Evolutionary conservation across 2,113 vertebrate species (phyloP).

Genomic region (Lutjanus erythropterus): DNA sequence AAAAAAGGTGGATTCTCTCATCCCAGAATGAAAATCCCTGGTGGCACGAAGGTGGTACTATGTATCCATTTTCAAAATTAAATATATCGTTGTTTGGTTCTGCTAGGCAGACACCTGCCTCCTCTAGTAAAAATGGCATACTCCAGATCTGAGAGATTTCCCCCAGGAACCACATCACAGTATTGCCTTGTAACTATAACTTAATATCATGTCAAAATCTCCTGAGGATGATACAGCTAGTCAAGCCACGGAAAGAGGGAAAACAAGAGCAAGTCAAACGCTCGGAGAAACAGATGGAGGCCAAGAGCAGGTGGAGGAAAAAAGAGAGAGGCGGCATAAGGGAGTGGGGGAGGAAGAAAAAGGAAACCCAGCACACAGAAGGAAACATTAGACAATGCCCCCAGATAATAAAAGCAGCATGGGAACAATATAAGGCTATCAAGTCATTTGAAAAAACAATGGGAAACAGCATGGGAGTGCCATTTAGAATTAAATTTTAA

Average conservation of each 20-base stretch:
- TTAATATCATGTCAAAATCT: conserved; percentile 94
- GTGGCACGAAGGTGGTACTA: conserved; percentile 84
- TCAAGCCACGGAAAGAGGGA: conserved; percentile 81
- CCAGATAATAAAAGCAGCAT: conserved; percentile 86
- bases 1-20: conserved; percentile 70
- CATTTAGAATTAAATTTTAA: conserved; percentile 88
- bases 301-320: conserved; percentile 49
- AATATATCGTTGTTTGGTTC: conserved; percentile 91
- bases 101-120: conserved; percentile 89
- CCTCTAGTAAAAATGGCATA: conserved; percentile 87
- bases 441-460: conserved; percentile 91
- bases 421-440: conserved; percentile 87
- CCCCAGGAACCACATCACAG: conserved; percentile 88
- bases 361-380: conserved; percentile 46
- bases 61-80: conserved; percentile 91
- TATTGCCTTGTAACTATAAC: conserved; percentile 92
- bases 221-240: conserved; percentile 89
- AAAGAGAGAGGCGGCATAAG: conserved; percentile 10
- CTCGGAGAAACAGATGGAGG: conserved; percentile 63
- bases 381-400: conserved; percentile 83
- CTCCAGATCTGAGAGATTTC: conserved; percentile 90
- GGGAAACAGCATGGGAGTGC: conserved; percentile 84
- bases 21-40: conserved; percentile 84
- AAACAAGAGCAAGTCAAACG: conserved; percentile 69
- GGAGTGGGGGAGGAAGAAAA: conserved; percentile 20